Evolutionary conservation across 2,797 vertebrate species (phyloP), one percentile per base, ranked within the genome.

Genomic region (Furcifer pardalis): DNA sequence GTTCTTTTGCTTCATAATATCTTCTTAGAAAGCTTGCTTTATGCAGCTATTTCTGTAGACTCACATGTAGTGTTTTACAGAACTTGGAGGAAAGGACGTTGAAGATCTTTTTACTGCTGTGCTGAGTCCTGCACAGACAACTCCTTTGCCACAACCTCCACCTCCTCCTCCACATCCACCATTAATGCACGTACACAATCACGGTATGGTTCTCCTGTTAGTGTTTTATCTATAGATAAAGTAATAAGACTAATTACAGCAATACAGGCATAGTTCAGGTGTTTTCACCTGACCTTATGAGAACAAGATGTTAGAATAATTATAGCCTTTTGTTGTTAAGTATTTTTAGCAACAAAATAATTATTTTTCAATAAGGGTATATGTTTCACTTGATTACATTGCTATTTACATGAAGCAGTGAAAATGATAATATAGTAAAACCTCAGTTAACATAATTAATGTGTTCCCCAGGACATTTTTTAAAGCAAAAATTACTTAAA

Each of bases 61-160:
- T 89, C 59, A 81, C 1, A 4, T 82, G 2, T 27, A 15, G 62
- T 89, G 52, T 82, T 93, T 95, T 94, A 60, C 95, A 99, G 98
- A 99, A 91, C 96, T 99, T 79, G 98, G 98, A 93, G 98, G 98
- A 84, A 99, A 99, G 93, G 99, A 99, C 91, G 99, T 99, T 40
- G 99, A 99, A 92, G 99, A 99, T 94, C 93, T 99, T 89, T 99
- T 99, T 92, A 98, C 98, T 75, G 99, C 98, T 40, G 99, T 99
- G 35, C 96, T 99, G 79, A 99, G 98, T 93, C 99, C 99, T 89
- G 98, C 94, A 87, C 98, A 97, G 87, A 95, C 97, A 82, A 90
- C 97, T 92, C 96, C 97, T 89, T 89, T 98, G 91, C 96, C 98
- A 85, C 97, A 97, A 86, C 96, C 97, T 88, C 97, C 96, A 3